These are phyloP conservation scores for Microtus ochrogaster DNA, from an alignment of 2,113 vertebrate species.

Conservation along the genomic window DNA sequence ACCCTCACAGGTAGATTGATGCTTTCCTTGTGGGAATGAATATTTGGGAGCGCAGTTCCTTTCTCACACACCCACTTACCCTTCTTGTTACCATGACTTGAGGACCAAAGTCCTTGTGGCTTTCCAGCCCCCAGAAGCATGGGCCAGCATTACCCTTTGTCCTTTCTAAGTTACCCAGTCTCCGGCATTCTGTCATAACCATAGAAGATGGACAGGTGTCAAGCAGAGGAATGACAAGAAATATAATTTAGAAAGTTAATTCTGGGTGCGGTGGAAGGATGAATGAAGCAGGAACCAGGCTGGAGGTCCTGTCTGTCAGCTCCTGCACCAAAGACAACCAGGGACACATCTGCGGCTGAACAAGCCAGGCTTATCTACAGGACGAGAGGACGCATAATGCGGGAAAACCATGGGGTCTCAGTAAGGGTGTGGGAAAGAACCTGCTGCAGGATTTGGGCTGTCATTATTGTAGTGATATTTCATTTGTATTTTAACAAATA, in stretches of 20 bases:
- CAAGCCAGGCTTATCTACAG: no score
- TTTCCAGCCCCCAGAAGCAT: not conserved
- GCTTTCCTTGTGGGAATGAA: not conserved
- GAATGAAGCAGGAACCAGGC: not conserved
- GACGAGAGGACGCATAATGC: fast-evolving
- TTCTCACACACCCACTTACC: not conserved
- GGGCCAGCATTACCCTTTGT: not conserved
- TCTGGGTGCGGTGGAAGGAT: not conserved
- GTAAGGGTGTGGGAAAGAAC: not conserved
- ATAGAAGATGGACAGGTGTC: not conserved
- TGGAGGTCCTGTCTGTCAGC: not conserved
- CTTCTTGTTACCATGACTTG: not conserved
- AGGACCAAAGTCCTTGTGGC: not conserved
- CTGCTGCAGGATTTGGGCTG: not conserved
- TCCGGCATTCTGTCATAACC: not conserved
- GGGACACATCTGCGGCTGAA: not conserved
- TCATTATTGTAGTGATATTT: not conserved
- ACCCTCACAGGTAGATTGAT: not conserved
- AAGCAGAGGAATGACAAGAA: no score
- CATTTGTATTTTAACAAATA: no score
- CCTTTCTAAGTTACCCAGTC: not conserved
- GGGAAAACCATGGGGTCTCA: not conserved
- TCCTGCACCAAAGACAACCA: not conserved
- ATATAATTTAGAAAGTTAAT: not conserved
- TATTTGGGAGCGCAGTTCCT: not conserved